phyloP scores from a whole-genome alignment of 2,113 vertebrate genomes.

The Odontesthes bonariensis region DNA sequence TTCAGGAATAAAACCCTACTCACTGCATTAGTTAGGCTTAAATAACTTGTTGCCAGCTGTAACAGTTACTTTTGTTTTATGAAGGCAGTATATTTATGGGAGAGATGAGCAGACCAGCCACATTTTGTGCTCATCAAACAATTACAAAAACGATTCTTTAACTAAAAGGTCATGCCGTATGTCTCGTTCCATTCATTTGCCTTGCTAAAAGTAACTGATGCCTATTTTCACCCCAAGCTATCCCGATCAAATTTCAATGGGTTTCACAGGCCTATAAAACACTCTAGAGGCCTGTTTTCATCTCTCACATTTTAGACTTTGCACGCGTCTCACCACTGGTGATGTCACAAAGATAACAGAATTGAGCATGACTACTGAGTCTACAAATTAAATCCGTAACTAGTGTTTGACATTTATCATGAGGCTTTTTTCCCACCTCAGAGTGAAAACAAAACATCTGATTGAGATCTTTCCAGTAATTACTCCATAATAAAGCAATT shows the following conservation, averaged over 20 bases:
- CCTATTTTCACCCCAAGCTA: slow-evolving; percentile 12
- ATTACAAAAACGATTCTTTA: background rate
- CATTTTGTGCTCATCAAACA: background rate
- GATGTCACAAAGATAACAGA: slow-evolving; percentile 26
- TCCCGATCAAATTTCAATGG: background rate
- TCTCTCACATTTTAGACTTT: background rate
- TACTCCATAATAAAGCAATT: slow-evolving; percentile 38
- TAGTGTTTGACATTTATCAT: slow-evolving; percentile 48
- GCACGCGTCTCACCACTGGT: background rate
- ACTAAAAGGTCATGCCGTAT: background rate
- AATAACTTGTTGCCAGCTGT: background rate
- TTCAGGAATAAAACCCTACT: background rate
- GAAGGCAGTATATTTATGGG: background rate
- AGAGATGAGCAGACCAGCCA: background rate
- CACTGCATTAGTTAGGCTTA: background rate
- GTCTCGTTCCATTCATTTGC: background rate
- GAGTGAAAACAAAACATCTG: slow-evolving; percentile 33
- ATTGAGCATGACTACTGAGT: slow-evolving; percentile 8
- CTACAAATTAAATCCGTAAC: slow-evolving; percentile 47
- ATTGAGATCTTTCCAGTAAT: slow-evolving; percentile 49
- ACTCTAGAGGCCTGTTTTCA: background rate
- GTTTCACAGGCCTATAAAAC: slow-evolving; percentile 20
- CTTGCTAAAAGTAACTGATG: background rate
- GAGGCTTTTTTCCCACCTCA: background rate
- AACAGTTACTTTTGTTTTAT: background rate